Percentiles rank a stretch among this genome's conserved stretches.
Evolutionary conservation across 2,888 invertebrate genomes (phyloP).

Genomic region (Drosophila mimetica): DNA sequence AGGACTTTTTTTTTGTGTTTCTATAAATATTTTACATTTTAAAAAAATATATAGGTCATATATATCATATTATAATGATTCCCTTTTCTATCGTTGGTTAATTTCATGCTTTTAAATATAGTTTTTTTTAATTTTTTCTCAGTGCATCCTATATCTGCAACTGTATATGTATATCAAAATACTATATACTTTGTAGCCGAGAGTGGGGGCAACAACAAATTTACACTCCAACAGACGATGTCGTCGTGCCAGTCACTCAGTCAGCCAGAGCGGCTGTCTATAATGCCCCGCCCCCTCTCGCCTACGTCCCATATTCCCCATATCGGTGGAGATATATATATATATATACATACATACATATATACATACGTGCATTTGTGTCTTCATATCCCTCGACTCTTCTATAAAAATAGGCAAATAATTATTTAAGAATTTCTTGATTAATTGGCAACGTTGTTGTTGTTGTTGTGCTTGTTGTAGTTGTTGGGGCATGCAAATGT

Average conservation of each 20-base stretch:
- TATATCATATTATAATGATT: too few relatives aligned
- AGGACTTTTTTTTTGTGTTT: too few relatives aligned
- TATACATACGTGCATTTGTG: conserved; percentile 15
- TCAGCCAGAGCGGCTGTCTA: conserved; percentile 70
- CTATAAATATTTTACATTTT: too few relatives aligned
- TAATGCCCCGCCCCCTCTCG: conserved; percentile 5
- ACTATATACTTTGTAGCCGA: conserved; percentile 60
- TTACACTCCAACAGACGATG: conserved; percentile 65
- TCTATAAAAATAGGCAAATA: conserved; percentile 83
- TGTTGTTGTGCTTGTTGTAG: conserved; percentile 40
- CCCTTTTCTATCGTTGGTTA: too few relatives aligned
- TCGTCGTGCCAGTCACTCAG: conserved; percentile 75
- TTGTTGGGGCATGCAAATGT: conserved; percentile 58
- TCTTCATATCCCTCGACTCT: conserved; percentile 29
- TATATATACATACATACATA: conserved; percentile 5
- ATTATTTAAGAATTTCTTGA: conserved; percentile 84
- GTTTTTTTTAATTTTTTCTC: neutral
- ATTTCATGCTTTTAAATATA: too few relatives aligned
- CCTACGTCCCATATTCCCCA: conserved; percentile 1
- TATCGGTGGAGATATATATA: conserved; percentile 16
- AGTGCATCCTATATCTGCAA: conserved; percentile 5
- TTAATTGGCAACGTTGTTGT: conserved; percentile 80
- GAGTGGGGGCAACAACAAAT: conserved; percentile 62
- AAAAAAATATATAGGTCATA: too few relatives aligned
- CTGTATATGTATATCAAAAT: conserved; percentile 35